Percentiles rank a stretch among this genome's conserved stretches.
Evolutionary conservation across 1,140 invertebrate species (phyloP).

Genomic region (Ptiloglossa arizonensis): DNA sequence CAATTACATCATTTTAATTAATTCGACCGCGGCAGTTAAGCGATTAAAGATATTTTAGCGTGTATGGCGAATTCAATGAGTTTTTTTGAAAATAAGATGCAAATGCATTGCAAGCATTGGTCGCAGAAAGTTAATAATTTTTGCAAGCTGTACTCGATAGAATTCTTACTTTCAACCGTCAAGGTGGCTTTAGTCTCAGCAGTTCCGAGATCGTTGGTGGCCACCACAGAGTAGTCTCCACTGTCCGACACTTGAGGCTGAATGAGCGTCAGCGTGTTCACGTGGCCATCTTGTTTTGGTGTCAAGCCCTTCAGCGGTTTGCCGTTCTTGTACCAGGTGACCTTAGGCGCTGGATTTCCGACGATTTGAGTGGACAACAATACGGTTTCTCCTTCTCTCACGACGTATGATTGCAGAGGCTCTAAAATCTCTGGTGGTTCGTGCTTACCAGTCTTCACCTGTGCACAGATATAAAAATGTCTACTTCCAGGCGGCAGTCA

Average conservation of each 20-base stretch:
- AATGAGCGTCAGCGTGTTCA: slow-evolving; percentile 86
- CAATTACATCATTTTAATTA: too few species aligned
- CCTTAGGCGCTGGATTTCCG: slow-evolving; percentile 90
- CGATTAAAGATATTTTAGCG: too few species aligned
- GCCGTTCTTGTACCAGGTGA: slow-evolving; percentile 91
- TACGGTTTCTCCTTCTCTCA: slow-evolving; percentile 90
- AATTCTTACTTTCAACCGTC: slow-evolving; percentile 88
- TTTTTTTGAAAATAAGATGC: neutral
- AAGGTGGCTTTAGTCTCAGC: slow-evolving; percentile 89
- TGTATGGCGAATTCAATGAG: too few species aligned
- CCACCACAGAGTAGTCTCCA: slow-evolving; percentile 91
- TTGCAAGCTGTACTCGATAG: neutral
- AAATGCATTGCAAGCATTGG: neutral
- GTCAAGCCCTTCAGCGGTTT: slow-evolving; percentile 84
- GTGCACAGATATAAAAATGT: neutral
- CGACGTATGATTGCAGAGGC: slow-evolving; percentile 87
- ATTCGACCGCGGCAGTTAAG: too few species aligned
- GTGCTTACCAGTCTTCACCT: slow-evolving; percentile 86
- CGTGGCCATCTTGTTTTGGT: slow-evolving; percentile 86
- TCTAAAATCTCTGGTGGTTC: slow-evolving; percentile 92
- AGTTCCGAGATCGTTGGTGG: slow-evolving; percentile 89
- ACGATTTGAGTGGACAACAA: slow-evolving; percentile 89
- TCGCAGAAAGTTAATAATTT: neutral
- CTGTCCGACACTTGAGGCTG: slow-evolving; percentile 86
- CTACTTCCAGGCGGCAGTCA: neutral